These are phyloP conservation scores for Odontophorus gujanensis DNA, from an alignment of 2,113 vertebrate genomes.

Conservation along the genomic window DNA sequence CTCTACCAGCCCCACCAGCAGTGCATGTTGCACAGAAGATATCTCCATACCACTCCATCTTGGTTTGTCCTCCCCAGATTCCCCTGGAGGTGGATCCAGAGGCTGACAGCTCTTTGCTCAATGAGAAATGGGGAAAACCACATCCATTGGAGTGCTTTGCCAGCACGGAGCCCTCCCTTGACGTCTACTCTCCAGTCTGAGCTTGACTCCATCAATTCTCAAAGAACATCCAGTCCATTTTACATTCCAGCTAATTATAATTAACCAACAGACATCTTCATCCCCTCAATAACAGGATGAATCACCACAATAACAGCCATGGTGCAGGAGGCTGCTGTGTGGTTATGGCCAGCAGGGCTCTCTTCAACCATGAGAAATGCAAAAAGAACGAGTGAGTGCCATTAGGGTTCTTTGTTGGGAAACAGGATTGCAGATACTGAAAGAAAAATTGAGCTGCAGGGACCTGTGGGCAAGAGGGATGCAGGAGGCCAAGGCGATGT, in stretches of 20 bases:
- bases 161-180: accelerated
- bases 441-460: background rate
- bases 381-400: background rate
- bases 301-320: accelerated
- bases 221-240: background rate
- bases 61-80: background rate
- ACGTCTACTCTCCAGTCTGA: background rate
- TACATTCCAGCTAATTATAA: background rate
- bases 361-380: accelerated
- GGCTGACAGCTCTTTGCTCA: background rate
- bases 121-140: accelerated
- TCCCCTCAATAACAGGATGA: background rate
- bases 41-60: accelerated
- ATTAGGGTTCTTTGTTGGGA: background rate
- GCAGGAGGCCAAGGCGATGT: background rate
- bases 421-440: background rate
- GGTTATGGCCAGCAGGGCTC: background rate
- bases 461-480: background rate
- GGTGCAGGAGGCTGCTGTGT: accelerated
- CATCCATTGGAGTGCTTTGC: background rate
- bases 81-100: background rate
- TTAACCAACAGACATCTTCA: background rate
- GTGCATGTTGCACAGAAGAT: background rate
- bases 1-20: accelerated
- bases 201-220: accelerated